Evolutionary conservation across 2,888 invertebrate genomes (phyloP), one percentile per base, ranked within the genome.

Genomic region (Eilema caniola): DNA sequence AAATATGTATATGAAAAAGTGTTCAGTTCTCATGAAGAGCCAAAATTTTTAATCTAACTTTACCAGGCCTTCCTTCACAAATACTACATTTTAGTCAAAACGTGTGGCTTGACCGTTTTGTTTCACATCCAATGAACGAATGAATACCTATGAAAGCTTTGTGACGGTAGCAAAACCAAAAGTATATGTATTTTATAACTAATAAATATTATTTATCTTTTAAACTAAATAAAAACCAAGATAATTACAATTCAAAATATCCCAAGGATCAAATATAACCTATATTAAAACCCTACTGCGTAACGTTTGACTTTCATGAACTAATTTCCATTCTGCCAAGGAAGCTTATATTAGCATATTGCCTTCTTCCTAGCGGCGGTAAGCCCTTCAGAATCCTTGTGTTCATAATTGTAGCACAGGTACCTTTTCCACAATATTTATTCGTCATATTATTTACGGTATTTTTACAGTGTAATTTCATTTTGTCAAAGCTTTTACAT

Each of bases 291-390:
- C n/a, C 20, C 31, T 53, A 64, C 23, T 53, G 47, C 47, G 28
- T 25, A 64, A 28, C 65, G 62, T 57, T 70, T 37, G 56, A 68
- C 59, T 66, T 69, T 72, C 68, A 56, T 47, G 12, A 57, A 60
- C n/a, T 62, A 68, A 79, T 74, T 80, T 66, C 47, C 74, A 72
- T 74, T 62, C 62, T 67, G 31, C 66, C 47, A 14, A 28, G 74
- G 62, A 59, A 66, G 60, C 41, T 53, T 57, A 72, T 64, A 71
- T 77, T 72, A 69, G 59, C 64, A 68, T 69, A 66, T 20, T 57
- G 41, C 23, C 37, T 25, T 71, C 41, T 33, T 62, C 62, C 63
- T 47, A 41, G 37, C 23, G 37, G 31, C 47, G 53, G 63, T 56
- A 65, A 69, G 25, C 41, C 65, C 65, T 47, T 12, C 63, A n/a